Percentiles rank a stretch among this genome's conserved stretches.
phyloP scores from a whole-genome alignment of 2,113 vertebrate genomes.

The Hydrolagus affinis region DNA sequence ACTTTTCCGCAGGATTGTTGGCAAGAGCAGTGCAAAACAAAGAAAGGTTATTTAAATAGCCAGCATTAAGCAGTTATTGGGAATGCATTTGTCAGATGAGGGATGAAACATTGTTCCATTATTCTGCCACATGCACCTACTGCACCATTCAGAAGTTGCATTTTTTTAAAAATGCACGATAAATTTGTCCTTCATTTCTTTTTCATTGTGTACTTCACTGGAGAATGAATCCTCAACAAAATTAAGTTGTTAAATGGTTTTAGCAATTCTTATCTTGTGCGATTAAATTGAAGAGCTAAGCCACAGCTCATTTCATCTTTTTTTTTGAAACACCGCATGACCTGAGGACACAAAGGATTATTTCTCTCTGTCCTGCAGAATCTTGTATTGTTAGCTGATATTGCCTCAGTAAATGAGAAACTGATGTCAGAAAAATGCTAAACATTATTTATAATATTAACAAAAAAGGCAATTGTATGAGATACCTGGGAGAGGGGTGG shows the following conservation, averaged over 20 bases:
- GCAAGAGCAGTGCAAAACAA: neutral
- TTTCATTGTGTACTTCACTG: constrained; percentile 24
- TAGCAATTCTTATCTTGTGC: constrained; percentile 45
- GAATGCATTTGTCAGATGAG: neutral
- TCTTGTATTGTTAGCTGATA: constrained; percentile 39
- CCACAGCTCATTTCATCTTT: constrained; percentile 46
- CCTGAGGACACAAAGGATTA: constrained; percentile 41
- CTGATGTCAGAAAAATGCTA: constrained; percentile 40
- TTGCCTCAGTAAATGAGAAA: constrained; percentile 42
- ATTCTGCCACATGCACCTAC: neutral
- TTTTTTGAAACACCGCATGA: constrained; percentile 43
- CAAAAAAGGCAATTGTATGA: constrained; percentile 20
- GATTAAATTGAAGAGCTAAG: constrained; percentile 45
- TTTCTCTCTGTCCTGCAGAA: constrained; percentile 42
- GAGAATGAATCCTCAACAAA: constrained; percentile 23
- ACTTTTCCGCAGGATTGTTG: neutral
- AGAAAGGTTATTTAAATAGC: neutral
- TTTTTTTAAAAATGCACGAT: constrained; percentile 4
- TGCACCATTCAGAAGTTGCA: neutral
- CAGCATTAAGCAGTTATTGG: neutral
- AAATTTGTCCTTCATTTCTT: constrained; percentile 21
- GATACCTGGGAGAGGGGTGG: neutral
- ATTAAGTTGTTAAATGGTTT: constrained; percentile 38
- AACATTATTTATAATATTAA: constrained; percentile 40
- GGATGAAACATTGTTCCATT: neutral